Evolutionary conservation across 2,797 vertebrate genomes (phyloP), one percentile per base, ranked within the genome.

Genomic region (Ceyx erithaca): DNA sequence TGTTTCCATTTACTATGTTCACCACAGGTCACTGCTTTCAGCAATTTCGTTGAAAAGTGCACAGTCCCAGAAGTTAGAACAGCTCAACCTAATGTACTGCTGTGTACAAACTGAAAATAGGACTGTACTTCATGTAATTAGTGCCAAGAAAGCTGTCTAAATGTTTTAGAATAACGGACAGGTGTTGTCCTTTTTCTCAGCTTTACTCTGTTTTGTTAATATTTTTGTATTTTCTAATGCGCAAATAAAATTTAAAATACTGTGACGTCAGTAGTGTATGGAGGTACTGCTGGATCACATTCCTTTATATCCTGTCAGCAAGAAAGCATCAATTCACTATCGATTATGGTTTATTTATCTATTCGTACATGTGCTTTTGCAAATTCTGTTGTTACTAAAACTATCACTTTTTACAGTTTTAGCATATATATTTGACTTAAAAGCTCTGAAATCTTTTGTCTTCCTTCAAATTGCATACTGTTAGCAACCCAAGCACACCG

Each of bases 211-310:
- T 81, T 81, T 78, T 37, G 54, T 26, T 68, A 73, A 13, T 81
- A 41, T 54, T 73, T 81, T 62, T 80, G n/a, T 89, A 76, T 90
- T 93, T 95, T 82, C 59, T 59, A 83, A 77, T 70, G 59, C 90
- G 61, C 28, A 84, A 92, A 94, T 93, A 95, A 94, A 94, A 75
- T 70, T 26, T 4, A 87, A 85, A 91, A 51, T 83, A 58, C 5
- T 83, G 20, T 90, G 10, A 91, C 79, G 25, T 61, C 16, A 67
- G 8, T 18, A 62, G 37, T 43, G 9, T 72, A 46, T 13, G 28
- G 30, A 75, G 31, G 55, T 61, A 77, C 41, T 85, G 62, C 58
- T 80, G 46, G 37, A 49, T 79, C 57, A 54, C 7, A 30, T 49
- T 57, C 73, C 23, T 66, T 71, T n/a, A 64, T 48, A 69, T 45